A percentile compares a stretch with the other conserved stretches of the same genome.
Conservation (phyloP, 2,888 invertebrate genomes). For the Congeria kusceri region DNA sequence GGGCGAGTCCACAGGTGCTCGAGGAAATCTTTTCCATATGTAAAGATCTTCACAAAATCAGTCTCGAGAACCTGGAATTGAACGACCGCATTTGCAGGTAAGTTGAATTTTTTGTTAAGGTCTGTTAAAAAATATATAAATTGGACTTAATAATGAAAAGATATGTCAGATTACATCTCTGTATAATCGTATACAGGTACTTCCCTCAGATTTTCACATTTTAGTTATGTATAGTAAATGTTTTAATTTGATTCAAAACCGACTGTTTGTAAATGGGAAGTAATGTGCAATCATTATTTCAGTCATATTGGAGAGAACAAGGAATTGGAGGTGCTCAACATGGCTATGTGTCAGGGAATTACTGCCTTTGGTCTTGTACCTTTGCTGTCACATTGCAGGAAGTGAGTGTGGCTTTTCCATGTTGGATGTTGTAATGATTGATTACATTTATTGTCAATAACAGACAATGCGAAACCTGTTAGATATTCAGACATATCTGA, state of each 20-base stretch:
- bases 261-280: no score
- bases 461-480: no score
- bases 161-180: no score
- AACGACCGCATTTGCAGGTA: conserved; percentile 88
- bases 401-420: conserved; percentile 85
- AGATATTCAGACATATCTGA: no score
- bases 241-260: no score
- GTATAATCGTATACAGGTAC: no score
- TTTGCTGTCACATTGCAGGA: conserved; percentile 88
- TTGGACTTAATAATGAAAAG: no score
- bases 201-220: no score
- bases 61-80: conserved; percentile 92
- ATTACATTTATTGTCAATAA: background rate
- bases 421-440: background rate
- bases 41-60: conserved; percentile 91
- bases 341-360: conserved; percentile 93
- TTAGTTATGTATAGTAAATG: no score
- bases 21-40: conserved; percentile 89
- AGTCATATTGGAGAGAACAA: conserved; percentile 89
- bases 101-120: conserved; percentile 30
- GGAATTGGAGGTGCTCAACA: conserved; percentile 92
- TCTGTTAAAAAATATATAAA: no score
- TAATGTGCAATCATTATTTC: conserved; percentile 17
- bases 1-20: conserved; percentile 87
- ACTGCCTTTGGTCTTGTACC: conserved; percentile 88